These are phyloP conservation scores for Zapus hudsonius DNA, from an alignment of 2,113 vertebrate genomes.

Conservation along the genomic window DNA sequence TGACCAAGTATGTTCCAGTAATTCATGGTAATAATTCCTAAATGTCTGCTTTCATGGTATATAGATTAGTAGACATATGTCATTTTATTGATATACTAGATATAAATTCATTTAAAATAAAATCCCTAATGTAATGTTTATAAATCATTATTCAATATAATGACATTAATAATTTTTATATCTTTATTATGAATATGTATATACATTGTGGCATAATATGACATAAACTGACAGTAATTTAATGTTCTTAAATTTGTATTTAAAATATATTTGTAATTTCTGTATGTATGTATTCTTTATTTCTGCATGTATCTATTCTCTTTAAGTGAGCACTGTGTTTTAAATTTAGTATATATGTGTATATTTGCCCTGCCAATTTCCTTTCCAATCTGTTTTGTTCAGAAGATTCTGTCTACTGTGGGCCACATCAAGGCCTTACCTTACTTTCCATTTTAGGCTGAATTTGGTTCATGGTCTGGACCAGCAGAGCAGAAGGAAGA, in stretches of 20 bases:
- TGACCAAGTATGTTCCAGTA: neutral
- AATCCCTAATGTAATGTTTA: conserved; percentile 46
- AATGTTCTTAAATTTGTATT: neutral
- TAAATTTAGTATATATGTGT: neutral
- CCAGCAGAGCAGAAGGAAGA: neutral
- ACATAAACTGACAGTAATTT: too few species aligned
- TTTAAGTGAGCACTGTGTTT: neutral
- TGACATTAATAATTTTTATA: too few species aligned
- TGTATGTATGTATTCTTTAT: neutral
- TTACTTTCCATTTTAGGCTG: neutral
- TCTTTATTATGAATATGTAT: too few species aligned
- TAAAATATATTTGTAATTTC: conserved; percentile 30
- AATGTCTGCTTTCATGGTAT: neutral
- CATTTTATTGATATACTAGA: conserved; percentile 11
- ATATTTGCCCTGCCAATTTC: neutral
- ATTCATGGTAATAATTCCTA: neutral
- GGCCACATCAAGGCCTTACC: too few species aligned
- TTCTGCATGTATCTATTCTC: neutral
- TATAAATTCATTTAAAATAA: conserved; percentile 60
- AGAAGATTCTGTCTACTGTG: neutral
- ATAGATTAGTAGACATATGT: neutral
- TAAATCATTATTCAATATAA: conserved; percentile 44
- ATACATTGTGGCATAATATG: too few species aligned
- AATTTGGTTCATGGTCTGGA: neutral
- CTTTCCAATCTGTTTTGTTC: neutral